Conservation (phyloP, 1,140 invertebrate genomes). For the Phenacoccus solenopsis region DNA sequence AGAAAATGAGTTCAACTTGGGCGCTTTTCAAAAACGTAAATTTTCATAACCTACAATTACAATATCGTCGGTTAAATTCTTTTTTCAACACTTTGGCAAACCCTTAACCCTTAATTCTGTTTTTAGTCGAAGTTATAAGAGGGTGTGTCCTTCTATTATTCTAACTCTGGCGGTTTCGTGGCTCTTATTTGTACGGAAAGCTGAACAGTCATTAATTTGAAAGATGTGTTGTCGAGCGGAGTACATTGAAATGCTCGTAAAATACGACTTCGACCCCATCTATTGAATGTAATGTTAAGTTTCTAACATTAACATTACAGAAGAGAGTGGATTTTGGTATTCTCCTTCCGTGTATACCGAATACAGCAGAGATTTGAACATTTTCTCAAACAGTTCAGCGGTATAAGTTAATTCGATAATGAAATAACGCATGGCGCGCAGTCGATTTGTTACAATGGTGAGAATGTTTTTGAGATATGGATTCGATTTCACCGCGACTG, state of each 20-base stretch:
- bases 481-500: no score
- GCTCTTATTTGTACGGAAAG: constrained; percentile 6
- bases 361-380: not conserved
- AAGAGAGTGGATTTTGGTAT: not conserved
- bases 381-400: not conserved
- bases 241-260: constrained; percentile 16
- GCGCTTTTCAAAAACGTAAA: no score
- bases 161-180: not conserved
- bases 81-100: not conserved
- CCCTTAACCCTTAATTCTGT: not conserved
- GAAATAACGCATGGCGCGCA: not conserved
- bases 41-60: no score
- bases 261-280: not conserved
- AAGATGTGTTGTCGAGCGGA: constrained; percentile 11
- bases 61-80: no score
- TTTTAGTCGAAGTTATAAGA: constrained; percentile 12
- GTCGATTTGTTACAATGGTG: not conserved
- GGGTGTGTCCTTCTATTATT: constrained; percentile 12
- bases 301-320: not conserved
- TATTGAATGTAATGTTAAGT: not conserved
- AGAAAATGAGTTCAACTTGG: no score
- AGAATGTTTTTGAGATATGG: no score
- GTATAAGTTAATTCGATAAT: not conserved
- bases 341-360: not conserved
- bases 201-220: constrained; percentile 16